Conservation (phyloP, 2,888 invertebrate genomes). For the Eupithecia exiguata region DNA sequence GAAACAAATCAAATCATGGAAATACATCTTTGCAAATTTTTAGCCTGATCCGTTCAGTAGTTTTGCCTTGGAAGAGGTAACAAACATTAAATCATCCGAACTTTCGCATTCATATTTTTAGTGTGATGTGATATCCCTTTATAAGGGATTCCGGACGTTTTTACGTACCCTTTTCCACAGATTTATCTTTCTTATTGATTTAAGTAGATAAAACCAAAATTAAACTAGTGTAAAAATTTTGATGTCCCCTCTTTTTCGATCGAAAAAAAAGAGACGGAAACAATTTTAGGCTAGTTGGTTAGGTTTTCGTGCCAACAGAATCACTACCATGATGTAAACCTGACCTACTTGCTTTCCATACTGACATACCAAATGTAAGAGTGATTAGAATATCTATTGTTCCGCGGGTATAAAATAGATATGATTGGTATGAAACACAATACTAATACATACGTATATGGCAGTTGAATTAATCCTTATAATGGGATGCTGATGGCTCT, state of each 20-base stretch:
- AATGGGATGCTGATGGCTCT: constrained; percentile 1
- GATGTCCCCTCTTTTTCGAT: too few relatives aligned
- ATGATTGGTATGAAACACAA: not conserved
- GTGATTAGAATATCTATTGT: not conserved
- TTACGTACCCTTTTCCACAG: not conserved
- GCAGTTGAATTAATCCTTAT: not conserved
- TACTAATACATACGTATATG: not conserved
- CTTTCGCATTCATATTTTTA: not conserved
- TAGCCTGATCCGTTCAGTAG: not conserved
- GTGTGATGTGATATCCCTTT: not conserved
- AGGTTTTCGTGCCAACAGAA: too few relatives aligned
- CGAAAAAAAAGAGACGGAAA: too few relatives aligned
- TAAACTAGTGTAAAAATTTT: too few relatives aligned
- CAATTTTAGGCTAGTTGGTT: too few relatives aligned
- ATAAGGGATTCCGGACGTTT: not conserved
- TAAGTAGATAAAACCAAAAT: too few relatives aligned
- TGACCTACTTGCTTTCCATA: too few relatives aligned
- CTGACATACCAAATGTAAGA: too few relatives aligned
- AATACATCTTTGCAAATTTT: too few relatives aligned
- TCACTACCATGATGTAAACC: too few relatives aligned
- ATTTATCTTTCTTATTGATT: not conserved
- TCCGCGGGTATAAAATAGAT: not conserved
- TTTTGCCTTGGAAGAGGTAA: not conserved
- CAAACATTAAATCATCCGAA: too few relatives aligned
- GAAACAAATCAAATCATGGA: too few relatives aligned